Conservation (phyloP, 2,888 invertebrate genomes). For the Nebria salina region DNA sequence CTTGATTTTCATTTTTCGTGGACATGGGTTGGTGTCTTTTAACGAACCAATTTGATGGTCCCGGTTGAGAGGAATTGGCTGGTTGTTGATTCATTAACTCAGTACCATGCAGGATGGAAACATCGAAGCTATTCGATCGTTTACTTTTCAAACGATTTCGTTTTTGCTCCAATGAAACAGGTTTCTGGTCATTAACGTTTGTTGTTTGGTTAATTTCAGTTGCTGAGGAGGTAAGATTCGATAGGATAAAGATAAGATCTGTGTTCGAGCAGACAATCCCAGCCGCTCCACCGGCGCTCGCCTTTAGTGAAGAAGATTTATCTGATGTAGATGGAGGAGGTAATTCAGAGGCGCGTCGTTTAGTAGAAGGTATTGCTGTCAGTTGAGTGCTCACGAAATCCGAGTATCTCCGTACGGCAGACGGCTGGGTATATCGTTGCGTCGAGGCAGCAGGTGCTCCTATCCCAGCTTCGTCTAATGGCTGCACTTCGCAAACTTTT, state of each 20-base stretch:
- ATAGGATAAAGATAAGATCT: constrained; percentile 81
- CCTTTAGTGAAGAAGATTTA: constrained; percentile 54
- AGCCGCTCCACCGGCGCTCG: constrained; percentile 71
- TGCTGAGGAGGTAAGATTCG: constrained; percentile 81
- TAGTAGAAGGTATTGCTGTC: constrained; percentile 69
- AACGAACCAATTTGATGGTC: constrained; percentile 78
- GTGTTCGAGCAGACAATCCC: constrained; percentile 85
- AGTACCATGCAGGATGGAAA: constrained; percentile 73
- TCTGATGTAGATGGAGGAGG: constrained; percentile 63
- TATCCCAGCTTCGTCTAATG: constrained; percentile 74
- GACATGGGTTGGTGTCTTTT: constrained; percentile 82
- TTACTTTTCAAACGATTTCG: constrained; percentile 72
- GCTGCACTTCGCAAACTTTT: constrained; percentile 80
- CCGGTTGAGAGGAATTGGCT: constrained; percentile 52
- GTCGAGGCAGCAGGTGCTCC: constrained; percentile 60
- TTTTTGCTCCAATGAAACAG: constrained; percentile 63
- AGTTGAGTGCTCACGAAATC: constrained; percentile 74
- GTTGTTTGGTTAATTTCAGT: constrained; percentile 75
- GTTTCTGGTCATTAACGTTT: constrained; percentile 49
- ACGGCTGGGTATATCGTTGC: constrained; percentile 69
- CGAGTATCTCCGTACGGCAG: constrained; percentile 72
- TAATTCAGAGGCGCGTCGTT: constrained; percentile 79
- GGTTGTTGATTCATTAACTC: constrained; percentile 61
- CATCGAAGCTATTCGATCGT: constrained; percentile 86
- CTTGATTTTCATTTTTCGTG: constrained; percentile 61